phyloP scores from a whole-genome alignment of 2,888 invertebrate species.

The Diogma glabrata region DNA sequence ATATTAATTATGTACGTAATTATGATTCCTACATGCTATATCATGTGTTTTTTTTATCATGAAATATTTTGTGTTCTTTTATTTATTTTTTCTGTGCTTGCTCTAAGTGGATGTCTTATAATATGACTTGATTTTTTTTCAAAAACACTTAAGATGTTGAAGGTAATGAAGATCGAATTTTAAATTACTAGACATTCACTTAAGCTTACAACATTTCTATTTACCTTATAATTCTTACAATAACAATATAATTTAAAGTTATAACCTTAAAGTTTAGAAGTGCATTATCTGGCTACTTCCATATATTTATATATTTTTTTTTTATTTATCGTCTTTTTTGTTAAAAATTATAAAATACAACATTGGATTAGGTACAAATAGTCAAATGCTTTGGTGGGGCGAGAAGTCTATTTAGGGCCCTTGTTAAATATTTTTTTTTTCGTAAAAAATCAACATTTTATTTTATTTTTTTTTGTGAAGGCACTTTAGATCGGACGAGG shows the following conservation, averaged over 20 bases:
- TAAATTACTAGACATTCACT: slow-evolving; percentile 7
- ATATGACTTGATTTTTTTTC: neutral
- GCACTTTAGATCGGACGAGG: slow-evolving; percentile 91
- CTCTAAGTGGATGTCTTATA: neutral
- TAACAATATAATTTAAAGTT: slow-evolving; percentile 9
- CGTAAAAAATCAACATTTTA: slow-evolving; percentile 73
- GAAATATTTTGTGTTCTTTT: slow-evolving; percentile 11
- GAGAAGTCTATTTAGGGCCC: slow-evolving; percentile 82
- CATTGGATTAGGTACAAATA: slow-evolving; percentile 33
- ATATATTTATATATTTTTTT: slow-evolving; percentile 1
- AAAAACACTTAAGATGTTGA: too few relatives aligned
- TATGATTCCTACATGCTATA: slow-evolving; percentile 21
- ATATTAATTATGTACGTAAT: slow-evolving; percentile 22
- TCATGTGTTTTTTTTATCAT: slow-evolving; percentile 6
- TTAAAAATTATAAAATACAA: slow-evolving; percentile 16
- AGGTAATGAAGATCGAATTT: too few relatives aligned
- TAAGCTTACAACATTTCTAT: too few relatives aligned
- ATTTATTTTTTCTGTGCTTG: slow-evolving; percentile 6
- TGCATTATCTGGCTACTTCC: slow-evolving; percentile 7
- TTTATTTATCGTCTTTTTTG: neutral
- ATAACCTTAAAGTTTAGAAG: slow-evolving; percentile 9
- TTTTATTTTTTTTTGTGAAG: slow-evolving; percentile 58
- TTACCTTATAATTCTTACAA: slow-evolving; percentile 4
- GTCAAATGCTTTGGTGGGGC: slow-evolving; percentile 53
- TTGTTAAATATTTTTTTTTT: slow-evolving; percentile 55